These are phyloP conservation scores for Mirza zaza DNA, from an alignment of 2,113 vertebrate genomes.

Conservation along the genomic window DNA sequence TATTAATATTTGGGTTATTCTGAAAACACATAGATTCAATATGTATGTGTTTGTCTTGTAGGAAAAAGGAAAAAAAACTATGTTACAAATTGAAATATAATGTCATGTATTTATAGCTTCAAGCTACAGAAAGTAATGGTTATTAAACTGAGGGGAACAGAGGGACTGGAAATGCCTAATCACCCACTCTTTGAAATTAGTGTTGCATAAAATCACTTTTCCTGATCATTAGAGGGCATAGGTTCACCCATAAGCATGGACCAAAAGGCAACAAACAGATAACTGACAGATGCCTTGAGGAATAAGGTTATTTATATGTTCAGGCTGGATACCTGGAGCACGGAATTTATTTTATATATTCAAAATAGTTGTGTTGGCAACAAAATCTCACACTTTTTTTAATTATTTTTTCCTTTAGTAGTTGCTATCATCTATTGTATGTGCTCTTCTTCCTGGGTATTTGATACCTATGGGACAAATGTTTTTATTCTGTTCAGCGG, in stretches of 20 bases:
- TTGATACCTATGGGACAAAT: not conserved
- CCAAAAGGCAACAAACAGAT: not conserved
- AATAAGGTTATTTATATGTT: not conserved
- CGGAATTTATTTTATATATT: conserved; percentile 38
- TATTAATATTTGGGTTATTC: conserved; percentile 45
- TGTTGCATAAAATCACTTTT: conserved; percentile 42
- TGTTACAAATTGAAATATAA: conserved; percentile 15
- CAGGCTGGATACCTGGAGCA: not conserved
- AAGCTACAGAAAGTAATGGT: conserved; percentile 15
- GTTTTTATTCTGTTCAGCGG: conserved; percentile 10
- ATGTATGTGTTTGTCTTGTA: not conserved
- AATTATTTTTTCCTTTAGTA: not conserved
- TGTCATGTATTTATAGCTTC: conserved; percentile 9
- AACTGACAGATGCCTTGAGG: not conserved
- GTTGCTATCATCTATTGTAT: not conserved
- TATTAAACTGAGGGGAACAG: conserved; percentile 18
- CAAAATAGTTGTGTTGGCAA: conserved; percentile 40
- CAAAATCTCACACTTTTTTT: conserved; percentile 32
- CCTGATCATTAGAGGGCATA: not conserved
- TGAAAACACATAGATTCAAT: not conserved
- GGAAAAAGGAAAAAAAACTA: not conserved
- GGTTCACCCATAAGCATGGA: not conserved
- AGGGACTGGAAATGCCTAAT: not conserved
- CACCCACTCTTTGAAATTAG: conserved; percentile 25
- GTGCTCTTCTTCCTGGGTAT: not conserved